phyloP scores from a whole-genome alignment of 2,888 invertebrate species.

The Nycteola revayana region DNA sequence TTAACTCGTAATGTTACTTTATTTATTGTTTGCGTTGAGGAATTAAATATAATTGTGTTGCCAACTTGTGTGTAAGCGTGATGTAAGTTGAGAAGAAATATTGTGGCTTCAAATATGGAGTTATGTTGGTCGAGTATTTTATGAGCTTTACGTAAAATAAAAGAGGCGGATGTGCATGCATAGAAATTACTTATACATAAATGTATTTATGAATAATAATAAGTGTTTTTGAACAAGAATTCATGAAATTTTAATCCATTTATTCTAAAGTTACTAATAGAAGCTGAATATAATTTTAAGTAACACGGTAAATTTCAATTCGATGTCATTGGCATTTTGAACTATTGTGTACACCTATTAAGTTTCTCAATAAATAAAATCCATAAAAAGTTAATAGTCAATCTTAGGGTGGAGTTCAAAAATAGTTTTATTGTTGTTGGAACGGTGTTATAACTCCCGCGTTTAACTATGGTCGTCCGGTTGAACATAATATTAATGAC shows the following conservation, averaged over 20 bases:
- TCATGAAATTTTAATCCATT: background rate
- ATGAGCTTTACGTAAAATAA: too few relatives aligned
- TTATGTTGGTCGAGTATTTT: too few relatives aligned
- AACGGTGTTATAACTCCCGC: slow-evolving; percentile 10
- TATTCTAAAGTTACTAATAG: background rate
- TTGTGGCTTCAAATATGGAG: too few relatives aligned
- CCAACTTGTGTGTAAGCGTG: slow-evolving; percentile 17
- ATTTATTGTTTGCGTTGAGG: slow-evolving; percentile 30
- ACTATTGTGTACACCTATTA: too few relatives aligned
- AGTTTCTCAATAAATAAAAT: too few relatives aligned
- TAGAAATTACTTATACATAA: too few relatives aligned
- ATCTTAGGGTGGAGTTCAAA: slow-evolving; percentile 13
- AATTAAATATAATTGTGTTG: slow-evolving; percentile 25
- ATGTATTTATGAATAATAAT: too few relatives aligned
- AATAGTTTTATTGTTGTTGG: slow-evolving; percentile 26
- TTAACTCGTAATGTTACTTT: slow-evolving; percentile 30
- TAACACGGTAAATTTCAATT: too few relatives aligned
- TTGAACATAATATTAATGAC: slow-evolving; percentile 67
- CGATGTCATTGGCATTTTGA: too few relatives aligned
- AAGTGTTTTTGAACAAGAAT: too few relatives aligned
- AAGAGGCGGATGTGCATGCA: too few relatives aligned
- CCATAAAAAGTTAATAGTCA: slow-evolving; percentile 7
- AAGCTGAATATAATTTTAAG: background rate
- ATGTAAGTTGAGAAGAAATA: slow-evolving; percentile 11
- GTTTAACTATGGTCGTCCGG: slow-evolving; percentile 35